Percentiles rank a stretch among this genome's conserved stretches.
These are phyloP conservation scores for Myxocyprinus asiaticus DNA, from an alignment of 2,113 vertebrate genomes.

Conservation along the genomic window DNA sequence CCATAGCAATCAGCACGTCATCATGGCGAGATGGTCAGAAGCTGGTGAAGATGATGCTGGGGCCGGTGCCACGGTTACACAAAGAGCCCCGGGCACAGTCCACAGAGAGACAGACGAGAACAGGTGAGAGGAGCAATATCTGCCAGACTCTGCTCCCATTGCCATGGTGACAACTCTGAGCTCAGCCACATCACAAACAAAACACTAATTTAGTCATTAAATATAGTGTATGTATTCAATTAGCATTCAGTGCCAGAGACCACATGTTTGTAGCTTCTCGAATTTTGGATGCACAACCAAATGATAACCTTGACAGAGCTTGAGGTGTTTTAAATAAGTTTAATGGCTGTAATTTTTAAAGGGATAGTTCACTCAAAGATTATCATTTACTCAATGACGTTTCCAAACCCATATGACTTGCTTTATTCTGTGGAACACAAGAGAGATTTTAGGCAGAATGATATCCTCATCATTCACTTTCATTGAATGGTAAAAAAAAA, in stretches of 20 bases:
- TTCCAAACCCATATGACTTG: too few species aligned
- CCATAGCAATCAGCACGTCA: constrained; percentile 79
- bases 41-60: constrained; percentile 88
- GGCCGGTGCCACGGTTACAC: constrained; percentile 77
- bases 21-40: constrained; percentile 95
- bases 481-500: too few species aligned
- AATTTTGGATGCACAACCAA: too few species aligned
- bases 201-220: background rate
- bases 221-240: background rate
- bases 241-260: too few species aligned
- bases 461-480: too few species aligned
- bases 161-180: background rate
- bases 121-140: constrained; percentile 65
- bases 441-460: too few species aligned
- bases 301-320: too few species aligned
- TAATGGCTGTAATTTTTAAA: too few species aligned
- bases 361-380: too few species aligned
- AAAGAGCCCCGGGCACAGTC: constrained; percentile 69
- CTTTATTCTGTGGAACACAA: too few species aligned
- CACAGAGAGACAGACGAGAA: constrained; percentile 71
- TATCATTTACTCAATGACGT: too few species aligned
- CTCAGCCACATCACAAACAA: background rate
- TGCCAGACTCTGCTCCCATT: constrained; percentile 40
- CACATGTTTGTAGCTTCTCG: background rate
- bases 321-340: too few species aligned